Evolutionary conservation across 2,113 vertebrate species (phyloP).

Genomic region (Tachysurus fulvidraco): DNA sequence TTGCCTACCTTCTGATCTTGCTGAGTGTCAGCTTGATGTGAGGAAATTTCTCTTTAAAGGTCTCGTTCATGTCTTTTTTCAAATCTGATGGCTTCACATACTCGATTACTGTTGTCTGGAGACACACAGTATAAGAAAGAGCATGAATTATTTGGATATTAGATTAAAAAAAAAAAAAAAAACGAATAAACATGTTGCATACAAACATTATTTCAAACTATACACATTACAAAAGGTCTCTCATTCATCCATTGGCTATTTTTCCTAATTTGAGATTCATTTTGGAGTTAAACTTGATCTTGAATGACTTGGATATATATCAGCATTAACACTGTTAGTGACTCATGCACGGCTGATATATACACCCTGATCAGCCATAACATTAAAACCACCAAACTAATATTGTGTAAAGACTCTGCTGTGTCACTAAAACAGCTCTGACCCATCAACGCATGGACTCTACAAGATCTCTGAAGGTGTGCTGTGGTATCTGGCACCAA

Average conservation of each 20-base stretch:
- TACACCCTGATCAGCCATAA: too few species aligned
- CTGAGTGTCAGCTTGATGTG: conserved; percentile 93
- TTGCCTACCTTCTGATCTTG: conserved; percentile 91
- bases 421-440: too few species aligned
- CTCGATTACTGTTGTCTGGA: conserved; percentile 95
- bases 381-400: too few species aligned
- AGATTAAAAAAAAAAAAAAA: not conserved
- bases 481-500: too few species aligned
- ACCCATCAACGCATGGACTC: too few species aligned
- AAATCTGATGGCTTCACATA: conserved; percentile 96
- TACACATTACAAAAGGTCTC: not conserved
- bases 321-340: not conserved
- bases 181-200: not conserved
- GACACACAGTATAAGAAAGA: not conserved
- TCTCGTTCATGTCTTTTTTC: conserved; percentile 99
- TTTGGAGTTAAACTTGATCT: not conserved
- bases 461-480: too few species aligned
- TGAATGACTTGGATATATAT: not conserved
- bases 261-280: not conserved
- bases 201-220: not conserved
- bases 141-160: not conserved
- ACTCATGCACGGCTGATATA: not conserved
- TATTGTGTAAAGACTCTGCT: too few species aligned
- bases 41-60: conserved; percentile 95
- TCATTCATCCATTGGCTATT: not conserved